Evolutionary conservation across 2,888 invertebrate genomes (phyloP).

Genomic region (Ornithoptera priamus): DNA sequence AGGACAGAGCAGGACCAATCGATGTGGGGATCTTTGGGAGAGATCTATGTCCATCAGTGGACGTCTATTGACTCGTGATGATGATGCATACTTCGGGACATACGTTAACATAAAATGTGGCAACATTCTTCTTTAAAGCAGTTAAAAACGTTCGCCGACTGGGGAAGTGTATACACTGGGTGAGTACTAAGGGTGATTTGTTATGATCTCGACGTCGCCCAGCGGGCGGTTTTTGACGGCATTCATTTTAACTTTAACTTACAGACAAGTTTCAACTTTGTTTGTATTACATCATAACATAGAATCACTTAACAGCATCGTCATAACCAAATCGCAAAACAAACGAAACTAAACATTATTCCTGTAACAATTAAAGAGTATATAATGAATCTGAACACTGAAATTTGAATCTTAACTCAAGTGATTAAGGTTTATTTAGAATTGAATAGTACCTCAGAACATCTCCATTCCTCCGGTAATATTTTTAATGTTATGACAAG

Average conservation of each 20-base stretch:
- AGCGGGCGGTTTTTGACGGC: slow-evolving; percentile 70
- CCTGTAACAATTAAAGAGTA: slow-evolving; percentile 69
- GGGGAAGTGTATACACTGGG: slow-evolving; percentile 34
- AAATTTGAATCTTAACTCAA: slow-evolving; percentile 37
- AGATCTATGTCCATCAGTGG: no score
- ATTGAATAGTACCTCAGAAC: slow-evolving; percentile 61
- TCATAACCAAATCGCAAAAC: slow-evolving; percentile 62
- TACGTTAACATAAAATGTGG: slow-evolving; percentile 20
- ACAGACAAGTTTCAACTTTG: slow-evolving; percentile 48
- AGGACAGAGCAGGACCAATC: no score
- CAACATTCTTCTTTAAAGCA: slow-evolving; percentile 9
- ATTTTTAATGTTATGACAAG: slow-evolving; percentile 69
- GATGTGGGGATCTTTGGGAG: no score
- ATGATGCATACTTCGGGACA: background rate
- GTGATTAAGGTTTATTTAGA: slow-evolving; percentile 41
- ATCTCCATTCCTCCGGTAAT: slow-evolving; percentile 62
- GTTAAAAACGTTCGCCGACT: slow-evolving; percentile 12
- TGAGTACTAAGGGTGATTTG: slow-evolving; percentile 65
- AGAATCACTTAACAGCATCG: slow-evolving; percentile 35
- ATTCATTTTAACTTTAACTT: slow-evolving; percentile 44
- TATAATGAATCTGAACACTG: slow-evolving; percentile 52
- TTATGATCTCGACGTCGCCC: slow-evolving; percentile 69
- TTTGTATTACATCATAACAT: slow-evolving; percentile 34
- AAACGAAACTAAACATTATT: slow-evolving; percentile 69
- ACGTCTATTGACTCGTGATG: no score